phyloP scores from a whole-genome alignment of 2,888 invertebrate genomes.

The Synergus laeviventris region DNA sequence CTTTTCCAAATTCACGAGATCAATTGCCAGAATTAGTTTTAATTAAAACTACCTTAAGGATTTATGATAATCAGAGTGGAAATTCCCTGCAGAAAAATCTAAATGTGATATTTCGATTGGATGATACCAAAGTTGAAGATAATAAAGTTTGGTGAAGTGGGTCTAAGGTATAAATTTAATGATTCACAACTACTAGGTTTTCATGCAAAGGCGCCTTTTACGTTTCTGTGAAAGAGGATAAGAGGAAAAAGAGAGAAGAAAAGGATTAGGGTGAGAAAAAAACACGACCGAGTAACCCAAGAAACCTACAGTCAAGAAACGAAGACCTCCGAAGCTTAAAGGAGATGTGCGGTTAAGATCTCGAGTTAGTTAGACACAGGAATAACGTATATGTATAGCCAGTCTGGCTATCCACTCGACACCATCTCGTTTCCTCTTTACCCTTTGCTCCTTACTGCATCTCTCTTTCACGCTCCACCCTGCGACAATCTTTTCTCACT shows the following conservation, averaged over 20 bases:
- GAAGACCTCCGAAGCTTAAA: constrained; percentile 63
- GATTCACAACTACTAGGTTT: background rate
- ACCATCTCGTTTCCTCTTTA: constrained; percentile 29
- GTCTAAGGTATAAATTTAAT: background rate
- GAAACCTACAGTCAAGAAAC: constrained; percentile 46
- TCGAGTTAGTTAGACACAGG: constrained; percentile 53
- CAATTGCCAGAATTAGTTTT: background rate
- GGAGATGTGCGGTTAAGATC: constrained; percentile 66
- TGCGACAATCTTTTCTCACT: constrained; percentile 70
- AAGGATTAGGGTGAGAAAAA: constrained; percentile 41
- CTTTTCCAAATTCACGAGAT: background rate
- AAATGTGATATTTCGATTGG: background rate
- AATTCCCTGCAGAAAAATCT: background rate
- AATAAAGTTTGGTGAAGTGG: background rate
- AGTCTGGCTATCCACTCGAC: constrained; percentile 17
- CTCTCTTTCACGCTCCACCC: constrained; percentile 28
- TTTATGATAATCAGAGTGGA: too few relatives aligned
- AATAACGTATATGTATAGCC: constrained; percentile 58
- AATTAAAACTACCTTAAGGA: background rate
- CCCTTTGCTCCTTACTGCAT: constrained; percentile 43
- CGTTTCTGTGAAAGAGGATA: constrained; percentile 44
- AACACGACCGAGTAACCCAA: constrained; percentile 47
- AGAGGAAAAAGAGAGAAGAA: constrained; percentile 42
- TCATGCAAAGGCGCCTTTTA: constrained; percentile 5
- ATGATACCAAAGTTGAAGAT: background rate